Percentiles rank a stretch among this genome's conserved stretches.
Evolutionary conservation across 2,113 vertebrate species (phyloP).

Genomic region (Laterallus jamaicensis): DNA sequence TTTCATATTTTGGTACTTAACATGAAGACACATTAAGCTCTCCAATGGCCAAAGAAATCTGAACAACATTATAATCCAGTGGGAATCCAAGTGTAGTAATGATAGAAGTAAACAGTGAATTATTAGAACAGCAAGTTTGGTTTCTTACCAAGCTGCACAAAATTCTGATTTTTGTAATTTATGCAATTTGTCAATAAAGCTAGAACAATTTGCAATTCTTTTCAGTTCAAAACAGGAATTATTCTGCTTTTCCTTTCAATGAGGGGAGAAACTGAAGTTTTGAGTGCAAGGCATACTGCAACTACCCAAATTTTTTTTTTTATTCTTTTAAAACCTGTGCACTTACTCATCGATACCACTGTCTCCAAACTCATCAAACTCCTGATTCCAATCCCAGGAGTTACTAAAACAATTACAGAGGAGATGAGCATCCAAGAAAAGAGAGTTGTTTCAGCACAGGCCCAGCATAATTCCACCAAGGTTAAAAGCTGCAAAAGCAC

Average conservation of each 20-base stretch:
- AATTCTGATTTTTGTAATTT: not conserved
- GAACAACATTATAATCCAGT: not conserved
- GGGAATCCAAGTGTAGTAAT: not conserved
- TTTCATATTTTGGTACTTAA: conserved; percentile 38
- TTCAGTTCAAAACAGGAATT: not conserved
- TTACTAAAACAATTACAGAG: not conserved
- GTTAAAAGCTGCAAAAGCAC: not conserved
- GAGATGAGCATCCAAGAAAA: not conserved
- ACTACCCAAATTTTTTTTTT: not conserved
- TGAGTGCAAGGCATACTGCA: not conserved
- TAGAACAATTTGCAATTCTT: not conserved
- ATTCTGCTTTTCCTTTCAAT: not conserved
- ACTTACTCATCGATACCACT: not conserved
- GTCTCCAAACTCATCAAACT: not conserved
- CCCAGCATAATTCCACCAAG: not conserved
- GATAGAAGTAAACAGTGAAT: not conserved
- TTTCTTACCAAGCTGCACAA: not conserved
- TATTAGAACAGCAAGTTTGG: not conserved
- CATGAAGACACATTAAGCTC: conserved; percentile 12
- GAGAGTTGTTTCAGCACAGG: not conserved
- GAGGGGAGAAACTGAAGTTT: not conserved
- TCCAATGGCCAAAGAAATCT: not conserved
- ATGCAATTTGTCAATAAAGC: not conserved
- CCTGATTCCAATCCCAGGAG: accelerated
- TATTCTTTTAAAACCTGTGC: not conserved